These are phyloP conservation scores for Syritta pipiens DNA, from an alignment of 2,888 invertebrate genomes.

Conservation along the genomic window DNA sequence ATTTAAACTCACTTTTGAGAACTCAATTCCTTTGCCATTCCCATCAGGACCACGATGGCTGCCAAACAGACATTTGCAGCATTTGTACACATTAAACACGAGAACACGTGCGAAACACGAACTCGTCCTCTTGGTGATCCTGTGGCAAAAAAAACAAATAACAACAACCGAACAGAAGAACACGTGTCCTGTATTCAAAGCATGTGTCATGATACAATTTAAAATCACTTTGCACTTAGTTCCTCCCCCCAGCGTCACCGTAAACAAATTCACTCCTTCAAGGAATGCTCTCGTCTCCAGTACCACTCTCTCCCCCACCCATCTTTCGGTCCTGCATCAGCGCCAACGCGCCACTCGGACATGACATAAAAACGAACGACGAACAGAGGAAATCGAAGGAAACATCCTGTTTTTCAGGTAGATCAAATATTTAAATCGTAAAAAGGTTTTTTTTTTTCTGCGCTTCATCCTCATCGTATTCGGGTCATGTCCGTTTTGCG, in stretches of 20 bases:
- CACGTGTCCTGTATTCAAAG: slow-evolving; percentile 61
- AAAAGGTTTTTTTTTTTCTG: slow-evolving; percentile 50
- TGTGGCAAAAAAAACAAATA: neutral
- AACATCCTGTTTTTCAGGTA: slow-evolving; percentile 56
- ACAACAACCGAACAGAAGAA: neutral
- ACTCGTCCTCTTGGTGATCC: neutral
- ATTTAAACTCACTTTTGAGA: slow-evolving; percentile 21
- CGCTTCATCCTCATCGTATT: slow-evolving; percentile 34
- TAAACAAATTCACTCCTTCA: slow-evolving; percentile 57
- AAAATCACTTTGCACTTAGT: slow-evolving; percentile 67
- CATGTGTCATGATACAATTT: slow-evolving; percentile 69
- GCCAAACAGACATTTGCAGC: too few relatives aligned
- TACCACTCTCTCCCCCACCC: neutral
- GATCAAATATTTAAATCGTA: slow-evolving; percentile 65
- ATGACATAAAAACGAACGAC: slow-evolving; percentile 48
- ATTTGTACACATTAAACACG: slow-evolving; percentile 25
- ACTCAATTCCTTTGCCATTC: slow-evolving; percentile 17
- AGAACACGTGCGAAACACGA: slow-evolving; percentile 44
- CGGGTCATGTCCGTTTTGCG: slow-evolving; percentile 61
- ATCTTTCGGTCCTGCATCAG: neutral
- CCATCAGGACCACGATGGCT: too few relatives aligned
- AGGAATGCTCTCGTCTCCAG: too few relatives aligned
- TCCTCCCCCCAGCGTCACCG: slow-evolving; percentile 18
- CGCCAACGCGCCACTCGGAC: slow-evolving; percentile 40
- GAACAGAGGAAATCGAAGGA: slow-evolving; percentile 3